Conservation (phyloP, 2,113 vertebrate genomes). For the Cygnus atratus region DNA sequence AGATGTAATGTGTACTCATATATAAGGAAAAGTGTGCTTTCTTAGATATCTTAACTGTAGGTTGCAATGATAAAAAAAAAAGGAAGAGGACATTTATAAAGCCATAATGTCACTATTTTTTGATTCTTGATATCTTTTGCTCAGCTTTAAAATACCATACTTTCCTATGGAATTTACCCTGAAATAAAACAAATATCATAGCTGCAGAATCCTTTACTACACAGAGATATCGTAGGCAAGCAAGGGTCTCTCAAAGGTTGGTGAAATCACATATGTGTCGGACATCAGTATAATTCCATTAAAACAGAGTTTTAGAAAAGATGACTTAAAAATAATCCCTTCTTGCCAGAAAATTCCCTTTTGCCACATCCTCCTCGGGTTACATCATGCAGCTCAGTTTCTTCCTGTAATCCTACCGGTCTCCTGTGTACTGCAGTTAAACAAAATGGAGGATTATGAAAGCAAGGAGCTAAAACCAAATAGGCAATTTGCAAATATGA, state of each 20-base stretch:
- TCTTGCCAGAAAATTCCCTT: neutral
- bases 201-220: neutral
- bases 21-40: neutral
- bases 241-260: neutral
- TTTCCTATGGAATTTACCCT: slow-evolving; percentile 43
- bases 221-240: neutral
- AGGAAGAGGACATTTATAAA: neutral
- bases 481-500: neutral
- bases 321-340: slow-evolving; percentile 31
- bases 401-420: neutral
- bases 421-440: neutral
- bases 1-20: neutral
- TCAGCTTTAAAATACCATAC: slow-evolving; percentile 9
- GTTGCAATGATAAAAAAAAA: neutral
- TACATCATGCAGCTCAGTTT: neutral
- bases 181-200: slow-evolving; percentile 50
- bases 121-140: slow-evolving; percentile 2
- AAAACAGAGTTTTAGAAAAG: slow-evolving; percentile 11
- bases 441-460: neutral
- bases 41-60: neutral
- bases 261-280: slow-evolving; percentile 33
- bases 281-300: slow-evolving; percentile 13
- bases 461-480: neutral
- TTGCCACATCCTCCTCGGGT: slow-evolving; percentile 4
- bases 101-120: neutral